Conservation (phyloP, 2,113 vertebrate species). For the Engystomops pustulosus region DNA sequence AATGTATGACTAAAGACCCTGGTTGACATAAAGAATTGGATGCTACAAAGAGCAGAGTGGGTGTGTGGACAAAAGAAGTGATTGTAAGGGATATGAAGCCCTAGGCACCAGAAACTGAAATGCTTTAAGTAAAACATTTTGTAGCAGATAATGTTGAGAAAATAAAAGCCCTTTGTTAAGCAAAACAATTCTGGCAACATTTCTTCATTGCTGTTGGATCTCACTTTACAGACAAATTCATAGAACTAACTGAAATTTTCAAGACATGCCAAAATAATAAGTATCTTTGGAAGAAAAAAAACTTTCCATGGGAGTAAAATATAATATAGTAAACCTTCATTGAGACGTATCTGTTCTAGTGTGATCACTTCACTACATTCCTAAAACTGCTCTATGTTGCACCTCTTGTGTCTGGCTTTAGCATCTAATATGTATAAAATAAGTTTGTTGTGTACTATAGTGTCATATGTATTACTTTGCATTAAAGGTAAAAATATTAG, state of each 20-base stretch:
- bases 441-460: too few species aligned
- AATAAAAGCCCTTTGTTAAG: neutral
- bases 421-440: too few species aligned
- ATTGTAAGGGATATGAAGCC: neutral
- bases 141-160: neutral
- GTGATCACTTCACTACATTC: too few species aligned
- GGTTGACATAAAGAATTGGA: neutral
- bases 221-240: neutral
- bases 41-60: slow-evolving; percentile 1
- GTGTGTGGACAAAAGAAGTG: neutral
- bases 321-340: too few species aligned
- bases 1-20: neutral
- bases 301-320: too few species aligned
- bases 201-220: neutral
- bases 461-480: too few species aligned
- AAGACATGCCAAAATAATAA: neutral
- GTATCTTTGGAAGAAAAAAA: neutral
- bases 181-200: neutral
- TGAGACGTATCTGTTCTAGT: too few species aligned
- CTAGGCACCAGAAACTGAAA: neutral
- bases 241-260: neutral
- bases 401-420: too few species aligned
- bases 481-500: too few species aligned
- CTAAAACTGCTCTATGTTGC: too few species aligned
- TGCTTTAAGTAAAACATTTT: neutral